Base-by-base conservation (phyloP, 1,140 invertebrate species). In the Hypothenemus hampei region DNA sequence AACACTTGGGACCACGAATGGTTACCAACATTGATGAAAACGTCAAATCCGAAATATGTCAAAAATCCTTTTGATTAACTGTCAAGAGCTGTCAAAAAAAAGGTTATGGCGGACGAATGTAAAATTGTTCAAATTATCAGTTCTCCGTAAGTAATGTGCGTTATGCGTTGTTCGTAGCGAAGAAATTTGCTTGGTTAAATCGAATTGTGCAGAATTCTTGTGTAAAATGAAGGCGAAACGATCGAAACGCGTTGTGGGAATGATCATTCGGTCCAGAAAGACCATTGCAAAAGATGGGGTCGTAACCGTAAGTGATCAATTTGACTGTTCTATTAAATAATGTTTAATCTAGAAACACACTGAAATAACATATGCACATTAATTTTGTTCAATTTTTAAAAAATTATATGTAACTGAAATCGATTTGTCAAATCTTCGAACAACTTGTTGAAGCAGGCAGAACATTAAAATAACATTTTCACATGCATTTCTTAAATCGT, bases 201-300 rank as follows among this genome's bases (percentile, higher is more conserved):
- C n/a, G n/a, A n/a, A n/a, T n/a, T n/a, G n/a, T n/a, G n/a, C n/a
- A n/a, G n/a, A n/a, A n/a, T n/a, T n/a, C n/a, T n/a, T n/a, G n/a
- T n/a, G n/a, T n/a, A 23, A 21, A 50, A 69, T 69, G 67, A 69
- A 69, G 49, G 63, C 63, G 22, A 70, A 70, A 55, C 62, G 67
- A 29, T 72, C 70, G 23, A 70, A 70, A 60, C 57, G 68, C 33
- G 65, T 72, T 31, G 70, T 66, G 31, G 81, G 82, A 58, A 83
- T 86, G 75, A 83, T 86, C 62, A 83, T 85, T 68, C 75, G 83
- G 66, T 84, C 81, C 69, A 76, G 83, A 68, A 84, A 83, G 70
- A 77, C 81, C 65, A 83, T 85, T 62, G 78, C 80, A 62, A 85
- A 86, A 74, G 83, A 85, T 75, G 82, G 80, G 61, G 81, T 84